Evolutionary conservation across 2,113 vertebrate genomes (phyloP), one percentile per base, ranked within the genome.

Genomic region (Ageneiosus marmoratus): DNA sequence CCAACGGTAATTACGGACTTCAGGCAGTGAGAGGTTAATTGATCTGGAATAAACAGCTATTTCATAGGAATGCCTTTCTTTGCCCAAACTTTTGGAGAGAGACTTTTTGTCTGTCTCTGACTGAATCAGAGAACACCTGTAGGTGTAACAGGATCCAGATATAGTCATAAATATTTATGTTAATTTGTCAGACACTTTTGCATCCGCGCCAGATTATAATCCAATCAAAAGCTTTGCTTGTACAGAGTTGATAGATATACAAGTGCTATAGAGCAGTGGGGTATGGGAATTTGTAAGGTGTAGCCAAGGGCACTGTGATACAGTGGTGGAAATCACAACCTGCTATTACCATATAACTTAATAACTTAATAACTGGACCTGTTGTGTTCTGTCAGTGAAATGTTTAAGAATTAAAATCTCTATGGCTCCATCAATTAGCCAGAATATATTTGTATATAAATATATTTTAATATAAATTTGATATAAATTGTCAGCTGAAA

Each of bases 21-120:
- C 22, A 65, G 82, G 22, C 77, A 80, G 22, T 32, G 84, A 90
- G 81, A 84, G 86, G 86, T 67, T 87, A 88, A 91, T 86, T 87
- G 89, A 70, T 83, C 76, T 62, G 83, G 65, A 76, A 84, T 84
- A 79, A 84, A 73, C 90, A 91, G 78, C 79, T 82, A 84, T 82
- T 85, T 84, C 22, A 29, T 80, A 69, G 88, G 82, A 89, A 91
- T 88, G 85, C 79, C 82, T 84, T 79, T 60, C 51, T 65, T 70
- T 86, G 80, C 58, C 83, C 83, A 83, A 75, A 67, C 32, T 2
- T 73, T 76, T 27, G 46, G 80, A 27, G 46, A 75, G 44, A 82
- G 63, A 80, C 32, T 55, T 70, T n/a, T 53, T 70, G 50, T 80
- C 79, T 77, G 82, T 77, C 60, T 83, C 34, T 69, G 50, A 27